Percentiles rank a stretch among this genome's conserved stretches.
Evolutionary conservation across 2,888 invertebrate species (phyloP).

Genomic region (Andrena chrysosceles): DNA sequence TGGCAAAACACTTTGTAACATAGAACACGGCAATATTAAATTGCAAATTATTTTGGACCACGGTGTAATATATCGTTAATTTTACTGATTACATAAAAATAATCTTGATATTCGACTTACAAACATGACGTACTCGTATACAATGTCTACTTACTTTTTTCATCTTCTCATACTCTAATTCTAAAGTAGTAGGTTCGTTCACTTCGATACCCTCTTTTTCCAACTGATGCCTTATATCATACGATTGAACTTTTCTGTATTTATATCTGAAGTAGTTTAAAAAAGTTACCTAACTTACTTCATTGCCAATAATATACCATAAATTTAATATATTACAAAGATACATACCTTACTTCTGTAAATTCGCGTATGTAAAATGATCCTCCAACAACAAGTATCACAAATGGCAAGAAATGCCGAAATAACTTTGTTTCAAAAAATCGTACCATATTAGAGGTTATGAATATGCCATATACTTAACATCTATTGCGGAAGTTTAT

Average conservation of each 20-base stretch:
- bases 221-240: neutral
- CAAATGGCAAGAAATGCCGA: slow-evolving; percentile 87
- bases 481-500: neutral
- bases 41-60: too few species aligned
- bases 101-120: too few species aligned
- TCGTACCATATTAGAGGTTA: slow-evolving; percentile 37
- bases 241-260: neutral
- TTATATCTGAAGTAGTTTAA: slow-evolving; percentile 36
- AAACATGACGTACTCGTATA: too few species aligned
- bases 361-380: slow-evolving; percentile 92
- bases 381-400: slow-evolving; percentile 90
- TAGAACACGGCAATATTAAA: too few species aligned
- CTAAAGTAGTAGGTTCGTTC: slow-evolving; percentile 90
- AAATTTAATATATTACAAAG: neutral
- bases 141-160: slow-evolving; percentile 83
- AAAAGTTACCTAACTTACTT: neutral
- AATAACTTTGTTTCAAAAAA: slow-evolving; percentile 2
- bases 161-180: slow-evolving; percentile 91
- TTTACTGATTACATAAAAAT: too few species aligned
- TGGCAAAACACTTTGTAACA: too few species aligned
- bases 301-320: neutral
- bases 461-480: neutral
- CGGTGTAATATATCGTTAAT: too few species aligned
- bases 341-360: slow-evolving; percentile 88
- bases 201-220: slow-evolving; percentile 88